Evolutionary conservation across 2,888 invertebrate species (phyloP), one percentile per base, ranked within the genome.

Genomic region (Hyposoter dolosus): DNA sequence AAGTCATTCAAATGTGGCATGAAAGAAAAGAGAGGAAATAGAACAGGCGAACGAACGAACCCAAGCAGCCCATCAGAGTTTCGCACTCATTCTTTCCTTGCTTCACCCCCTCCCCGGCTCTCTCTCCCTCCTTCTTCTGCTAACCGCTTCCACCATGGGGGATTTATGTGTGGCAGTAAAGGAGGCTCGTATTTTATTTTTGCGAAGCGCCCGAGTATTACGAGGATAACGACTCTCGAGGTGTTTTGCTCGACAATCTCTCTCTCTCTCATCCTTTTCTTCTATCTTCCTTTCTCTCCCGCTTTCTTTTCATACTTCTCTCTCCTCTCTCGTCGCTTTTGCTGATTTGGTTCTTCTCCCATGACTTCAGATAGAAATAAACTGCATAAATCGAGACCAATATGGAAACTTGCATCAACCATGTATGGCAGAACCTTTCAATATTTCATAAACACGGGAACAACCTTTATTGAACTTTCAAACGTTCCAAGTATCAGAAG

Each of bases 181-280:
- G 84, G 88, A 87, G 80, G 85, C 83, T 86, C 87, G 88, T 88
- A 88, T 88, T 88, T 88, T 88, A 88, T 88, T 87, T 84, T 75
- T 72, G 77, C 71, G 84, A 82, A 84, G 82, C 80, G 86, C 75
- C 82, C 74, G 85, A 85, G 82, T 77, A 85, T 78, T 87, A 83
- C 83, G 75, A 47, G 83, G 85, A 86, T 86, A 85, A 88, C 83
- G 86, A 86, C 87, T 82, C 75, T 82, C 65, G 82, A 84, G 82
- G 82, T 82, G 79, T 87, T 80, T 86, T 86, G 79, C 84, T 69
- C 83, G 83, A 81, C 86, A 85, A 88, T 86, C 86, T 83, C 76
- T 84, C 76, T 84, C 76, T 84, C 56, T 40, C 60, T 68, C 68
- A 50, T 72, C 43, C 79, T 60, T 63, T 66, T 53, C 71, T 76